These are phyloP conservation scores for Aporophyla lueneburgensis DNA, from an alignment of 2,888 invertebrate species.

Conservation along the genomic window DNA sequence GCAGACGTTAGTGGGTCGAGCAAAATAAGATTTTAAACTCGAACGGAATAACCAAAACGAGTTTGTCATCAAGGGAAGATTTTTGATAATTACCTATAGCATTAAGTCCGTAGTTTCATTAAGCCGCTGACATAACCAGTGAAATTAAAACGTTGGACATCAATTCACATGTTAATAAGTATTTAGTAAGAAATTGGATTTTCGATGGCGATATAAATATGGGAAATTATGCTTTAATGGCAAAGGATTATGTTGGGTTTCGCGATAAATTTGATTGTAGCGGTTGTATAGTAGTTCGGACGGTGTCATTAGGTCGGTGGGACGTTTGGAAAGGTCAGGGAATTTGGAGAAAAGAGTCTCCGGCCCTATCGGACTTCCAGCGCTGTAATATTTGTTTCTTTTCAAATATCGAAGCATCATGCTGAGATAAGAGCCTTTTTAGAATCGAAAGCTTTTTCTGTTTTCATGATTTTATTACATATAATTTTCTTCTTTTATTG, in stretches of 20 bases:
- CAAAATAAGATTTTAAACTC: slow-evolving; percentile 53
- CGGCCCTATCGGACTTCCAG: too few species aligned
- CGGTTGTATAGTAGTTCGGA: slow-evolving; percentile 13
- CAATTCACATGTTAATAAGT: slow-evolving; percentile 66
- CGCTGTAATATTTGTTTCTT: too few species aligned
- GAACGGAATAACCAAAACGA: slow-evolving; percentile 58
- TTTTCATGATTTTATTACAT: too few species aligned
- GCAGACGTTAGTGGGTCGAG: slow-evolving; percentile 52
- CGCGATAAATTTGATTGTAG: slow-evolving; percentile 33
- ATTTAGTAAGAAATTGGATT: slow-evolving; percentile 62
- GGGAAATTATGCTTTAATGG: slow-evolving; percentile 58
- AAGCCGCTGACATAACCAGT: slow-evolving; percentile 63
- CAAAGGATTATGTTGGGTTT: slow-evolving; percentile 33
- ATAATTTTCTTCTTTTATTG: too few species aligned
- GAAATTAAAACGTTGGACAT: slow-evolving; percentile 70
- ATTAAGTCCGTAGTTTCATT: slow-evolving; percentile 69
- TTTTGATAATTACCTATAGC: slow-evolving; percentile 67
- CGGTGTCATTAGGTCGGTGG: slow-evolving; percentile 36
- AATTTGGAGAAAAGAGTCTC: not conserved
- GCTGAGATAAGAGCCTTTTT: too few species aligned
- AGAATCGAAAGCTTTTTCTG: too few species aligned
- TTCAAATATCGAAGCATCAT: too few species aligned
- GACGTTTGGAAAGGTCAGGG: slow-evolving; percentile 6
- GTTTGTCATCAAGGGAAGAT: slow-evolving; percentile 68
- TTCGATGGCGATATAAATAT: slow-evolving; percentile 57